phyloP scores from a whole-genome alignment of 1,140 invertebrate genomes.

The Cydia fagiglandana region DNA sequence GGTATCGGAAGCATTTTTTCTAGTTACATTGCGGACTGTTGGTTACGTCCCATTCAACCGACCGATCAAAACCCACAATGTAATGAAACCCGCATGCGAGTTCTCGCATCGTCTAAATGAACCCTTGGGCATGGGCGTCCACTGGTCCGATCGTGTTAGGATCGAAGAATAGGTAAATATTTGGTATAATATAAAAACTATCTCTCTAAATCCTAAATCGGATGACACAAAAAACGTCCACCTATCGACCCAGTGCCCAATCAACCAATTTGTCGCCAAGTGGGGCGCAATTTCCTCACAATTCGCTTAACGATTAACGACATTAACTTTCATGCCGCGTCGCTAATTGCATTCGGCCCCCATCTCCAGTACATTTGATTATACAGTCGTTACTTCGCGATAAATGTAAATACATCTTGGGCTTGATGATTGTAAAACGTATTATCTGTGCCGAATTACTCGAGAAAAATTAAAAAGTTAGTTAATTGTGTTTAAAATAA shows the following conservation, averaged over 20 bases:
- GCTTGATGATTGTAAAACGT: not conserved
- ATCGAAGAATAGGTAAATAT: too few species aligned
- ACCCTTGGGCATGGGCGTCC: too few species aligned
- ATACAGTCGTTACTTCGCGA: constrained; percentile 48
- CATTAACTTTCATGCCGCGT: constrained; percentile 71
- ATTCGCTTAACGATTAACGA: constrained; percentile 71
- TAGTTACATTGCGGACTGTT: too few species aligned
- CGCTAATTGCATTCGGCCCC: constrained; percentile 67
- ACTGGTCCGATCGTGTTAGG: too few species aligned
- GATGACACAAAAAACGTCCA: constrained; percentile 28
- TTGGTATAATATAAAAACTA: not conserved
- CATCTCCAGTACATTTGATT: constrained; percentile 61
- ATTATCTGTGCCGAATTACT: not conserved
- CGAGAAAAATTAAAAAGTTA: not conserved
- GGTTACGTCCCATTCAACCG: too few species aligned
- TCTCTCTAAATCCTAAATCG: not conserved
- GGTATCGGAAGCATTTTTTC: too few species aligned
- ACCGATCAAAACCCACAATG: too few species aligned
- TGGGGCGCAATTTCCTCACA: constrained; percentile 71
- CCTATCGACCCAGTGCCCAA: constrained; percentile 63
- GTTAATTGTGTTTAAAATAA: too few species aligned
- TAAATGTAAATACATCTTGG: constrained; percentile 22
- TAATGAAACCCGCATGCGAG: too few species aligned
- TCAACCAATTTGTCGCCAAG: constrained; percentile 60
- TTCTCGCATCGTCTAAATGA: too few species aligned